These are phyloP conservation scores for Actias luna DNA, from an alignment of 2,888 invertebrate genomes.

Conservation along the genomic window DNA sequence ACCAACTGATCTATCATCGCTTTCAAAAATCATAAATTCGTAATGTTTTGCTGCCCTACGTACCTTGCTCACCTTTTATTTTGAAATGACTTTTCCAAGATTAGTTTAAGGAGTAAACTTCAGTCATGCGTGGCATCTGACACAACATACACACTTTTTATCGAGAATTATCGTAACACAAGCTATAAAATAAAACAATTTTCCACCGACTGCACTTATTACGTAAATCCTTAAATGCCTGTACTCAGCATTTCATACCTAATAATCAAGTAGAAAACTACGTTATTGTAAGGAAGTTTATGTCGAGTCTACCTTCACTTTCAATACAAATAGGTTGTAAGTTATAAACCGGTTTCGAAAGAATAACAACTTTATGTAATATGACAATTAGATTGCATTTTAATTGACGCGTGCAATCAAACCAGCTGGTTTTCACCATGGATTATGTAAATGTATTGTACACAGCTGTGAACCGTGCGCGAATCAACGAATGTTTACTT, in stretches of 20 bases:
- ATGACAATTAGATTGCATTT: neutral
- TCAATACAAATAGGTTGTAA: constrained; percentile 22
- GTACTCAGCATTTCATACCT: constrained; percentile 17
- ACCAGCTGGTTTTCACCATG: constrained; percentile 41
- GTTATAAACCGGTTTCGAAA: neutral
- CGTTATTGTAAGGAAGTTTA: constrained; percentile 43
- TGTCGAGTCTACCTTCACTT: constrained; percentile 36
- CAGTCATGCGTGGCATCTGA: too few species aligned
- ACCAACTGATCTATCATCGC: too few species aligned
- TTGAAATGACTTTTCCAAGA: too few species aligned
- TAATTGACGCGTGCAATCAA: constrained; percentile 12
- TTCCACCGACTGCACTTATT: neutral
- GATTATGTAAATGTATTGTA: constrained; percentile 66
- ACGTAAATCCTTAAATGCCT: constrained; percentile 5
- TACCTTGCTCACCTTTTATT: too few species aligned
- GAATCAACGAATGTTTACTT: constrained; percentile 36
- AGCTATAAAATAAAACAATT: neutral
- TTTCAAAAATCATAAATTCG: too few species aligned
- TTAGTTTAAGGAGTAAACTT: too few species aligned
- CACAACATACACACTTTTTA: too few species aligned
- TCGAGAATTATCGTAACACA: too few species aligned
- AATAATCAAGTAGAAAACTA: constrained; percentile 37
- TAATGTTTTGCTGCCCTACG: too few species aligned
- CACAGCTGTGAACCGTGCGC: constrained; percentile 58
- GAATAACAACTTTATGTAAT: neutral